Conservation (phyloP, 2,113 vertebrate genomes). For the Trogon surrucura region DNA sequence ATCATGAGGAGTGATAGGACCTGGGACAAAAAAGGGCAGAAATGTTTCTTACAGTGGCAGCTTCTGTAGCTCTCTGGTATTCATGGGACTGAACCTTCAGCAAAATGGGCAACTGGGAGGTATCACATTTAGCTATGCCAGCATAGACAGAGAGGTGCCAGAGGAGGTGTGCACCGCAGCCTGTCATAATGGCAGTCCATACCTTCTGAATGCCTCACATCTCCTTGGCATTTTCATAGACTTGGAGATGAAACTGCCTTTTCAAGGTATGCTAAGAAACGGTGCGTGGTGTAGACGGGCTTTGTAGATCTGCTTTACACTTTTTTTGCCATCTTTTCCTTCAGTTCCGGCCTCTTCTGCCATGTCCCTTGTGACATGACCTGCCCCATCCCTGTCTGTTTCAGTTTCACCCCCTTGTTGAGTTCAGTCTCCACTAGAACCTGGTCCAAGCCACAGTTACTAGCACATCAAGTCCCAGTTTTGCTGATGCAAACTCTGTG, state of each 20-base stretch:
- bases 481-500: accelerated
- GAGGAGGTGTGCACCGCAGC: neutral
- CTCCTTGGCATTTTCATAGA: neutral
- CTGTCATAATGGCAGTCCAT: neutral
- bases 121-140: neutral
- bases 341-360: neutral
- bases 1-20: neutral
- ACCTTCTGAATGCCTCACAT: neutral
- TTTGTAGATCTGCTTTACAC: neutral
- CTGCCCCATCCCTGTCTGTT: neutral
- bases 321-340: neutral
- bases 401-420: neutral
- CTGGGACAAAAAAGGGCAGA: neutral
- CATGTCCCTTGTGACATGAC: neutral
- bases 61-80: neutral
- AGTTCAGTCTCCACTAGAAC: neutral
- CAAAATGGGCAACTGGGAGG: neutral
- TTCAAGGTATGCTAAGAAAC: neutral
- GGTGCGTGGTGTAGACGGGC: neutral
- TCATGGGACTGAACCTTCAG: neutral
- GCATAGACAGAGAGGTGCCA: neutral
- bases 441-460: neutral
- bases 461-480: neutral
- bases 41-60: neutral
- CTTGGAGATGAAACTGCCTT: neutral